Evolutionary conservation across 2,797 vertebrate species (phyloP).

Genomic region (Eospalax fontanierii): DNA sequence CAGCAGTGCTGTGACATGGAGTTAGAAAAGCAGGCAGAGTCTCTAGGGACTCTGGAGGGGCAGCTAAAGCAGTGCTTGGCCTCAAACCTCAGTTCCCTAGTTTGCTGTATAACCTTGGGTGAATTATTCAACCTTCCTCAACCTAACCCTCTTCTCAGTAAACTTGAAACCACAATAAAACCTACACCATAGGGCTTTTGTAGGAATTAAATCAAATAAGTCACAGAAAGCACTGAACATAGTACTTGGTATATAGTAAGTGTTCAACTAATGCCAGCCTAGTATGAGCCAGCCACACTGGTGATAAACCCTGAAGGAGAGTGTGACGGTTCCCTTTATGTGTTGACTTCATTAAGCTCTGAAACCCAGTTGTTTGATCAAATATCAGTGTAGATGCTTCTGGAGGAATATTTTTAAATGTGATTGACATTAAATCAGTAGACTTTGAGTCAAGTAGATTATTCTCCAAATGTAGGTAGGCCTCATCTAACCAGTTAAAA

Average conservation of each 20-base stretch:
- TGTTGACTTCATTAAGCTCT: neutral
- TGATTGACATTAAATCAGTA: neutral
- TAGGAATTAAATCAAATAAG: neutral
- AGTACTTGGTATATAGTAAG: neutral
- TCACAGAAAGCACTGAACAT: slow-evolving; percentile 12
- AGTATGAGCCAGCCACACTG: neutral
- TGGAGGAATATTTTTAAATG: neutral
- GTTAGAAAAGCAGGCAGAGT: neutral
- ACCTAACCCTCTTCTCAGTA: slow-evolving; percentile 1
- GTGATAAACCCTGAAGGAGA: neutral
- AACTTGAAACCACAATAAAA: slow-evolving; percentile 16
- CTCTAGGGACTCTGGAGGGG: neutral
- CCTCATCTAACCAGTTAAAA: slow-evolving; percentile 8
- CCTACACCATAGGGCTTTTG: neutral
- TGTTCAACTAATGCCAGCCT: neutral
- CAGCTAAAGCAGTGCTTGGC: slow-evolving; percentile 2
- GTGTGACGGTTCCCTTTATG: neutral
- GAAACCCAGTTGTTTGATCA: neutral
- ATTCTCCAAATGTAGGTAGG: neutral
- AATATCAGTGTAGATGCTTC: neutral
- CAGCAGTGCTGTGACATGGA: neutral
- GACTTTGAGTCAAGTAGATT: neutral
- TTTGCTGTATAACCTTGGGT: neutral
- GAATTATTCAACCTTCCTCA: slow-evolving; percentile 19
- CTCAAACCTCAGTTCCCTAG: neutral